A percentile compares a stretch with the other conserved stretches of the same genome.
phyloP scores from a whole-genome alignment of 2,888 invertebrate species.

The Chloroclystis v-ata region DNA sequence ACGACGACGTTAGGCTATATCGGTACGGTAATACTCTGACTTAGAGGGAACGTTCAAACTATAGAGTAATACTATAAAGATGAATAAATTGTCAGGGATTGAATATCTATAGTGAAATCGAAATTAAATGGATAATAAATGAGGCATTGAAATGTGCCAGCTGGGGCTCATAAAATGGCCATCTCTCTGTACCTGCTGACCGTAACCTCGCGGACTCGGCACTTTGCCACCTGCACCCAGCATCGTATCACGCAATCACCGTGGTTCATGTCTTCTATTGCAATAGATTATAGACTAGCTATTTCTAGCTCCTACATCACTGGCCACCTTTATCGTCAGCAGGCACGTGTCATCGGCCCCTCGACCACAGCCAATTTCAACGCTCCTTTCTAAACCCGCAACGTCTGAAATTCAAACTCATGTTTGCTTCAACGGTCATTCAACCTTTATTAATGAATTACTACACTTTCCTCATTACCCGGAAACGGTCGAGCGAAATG shows the following conservation, averaged over 20 bases:
- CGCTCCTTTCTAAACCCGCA: slow-evolving; percentile 23
- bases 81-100: no score
- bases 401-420: slow-evolving; percentile 19
- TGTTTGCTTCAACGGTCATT: slow-evolving; percentile 25
- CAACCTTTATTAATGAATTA: slow-evolving; percentile 21
- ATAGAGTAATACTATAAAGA: no score
- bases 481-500: slow-evolving; percentile 9
- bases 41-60: no score
- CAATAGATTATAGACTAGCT: slow-evolving; percentile 39
- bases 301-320: slow-evolving; percentile 62
- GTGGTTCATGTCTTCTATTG: slow-evolving; percentile 37
- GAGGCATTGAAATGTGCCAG: no score
- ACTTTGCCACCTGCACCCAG: slow-evolving; percentile 40
- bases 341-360: slow-evolving; percentile 59
- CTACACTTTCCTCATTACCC: slow-evolving; percentile 8
- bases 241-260: slow-evolving; percentile 12
- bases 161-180: neutral
- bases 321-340: slow-evolving; percentile 55
- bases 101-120: no score
- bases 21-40: no score
- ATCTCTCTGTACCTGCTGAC: slow-evolving; percentile 32
- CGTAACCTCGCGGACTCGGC: slow-evolving; percentile 45
- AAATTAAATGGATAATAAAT: no score
- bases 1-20: slow-evolving; percentile 5
- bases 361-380: slow-evolving; percentile 38